Evolutionary conservation across 1,140 invertebrate genomes (phyloP), one percentile per base, ranked within the genome.

Genomic region (Arctopsyche grandis): DNA sequence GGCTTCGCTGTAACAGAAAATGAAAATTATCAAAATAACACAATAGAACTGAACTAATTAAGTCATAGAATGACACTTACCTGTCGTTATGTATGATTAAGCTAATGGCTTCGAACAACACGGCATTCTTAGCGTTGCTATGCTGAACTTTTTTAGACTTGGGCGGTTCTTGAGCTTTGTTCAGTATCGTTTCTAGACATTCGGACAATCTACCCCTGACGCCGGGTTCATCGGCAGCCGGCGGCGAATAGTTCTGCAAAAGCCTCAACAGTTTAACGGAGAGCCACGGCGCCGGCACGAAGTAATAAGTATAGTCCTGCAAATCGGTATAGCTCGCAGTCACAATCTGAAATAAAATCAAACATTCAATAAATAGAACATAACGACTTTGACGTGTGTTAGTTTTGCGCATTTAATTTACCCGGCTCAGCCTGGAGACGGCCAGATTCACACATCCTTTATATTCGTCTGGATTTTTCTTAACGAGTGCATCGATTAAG

Each of bases 121-220:
- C 98, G 58, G 99, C 98, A 90, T 99, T 99, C 88, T 99, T 99
- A 46, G 99, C 98, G 91, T 99, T 99, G 26, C 98, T 99, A 89
- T 99, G 99, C 90, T 99, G 99, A 66, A 99, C 98, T 89, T 99
- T 99, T 89, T 99, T 99, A 24, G 98, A 99, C 87, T 99, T 99
- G 43, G 98, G 98, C 75, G 98, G 97, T 86, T 99, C 99, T 88
- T 99, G 98, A 22, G 98, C 98, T 91, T 99, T 99, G 86, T 99
- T 99, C 82, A 99, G 90, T 85, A 99, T 99, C n/a, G 98, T 99
- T 89, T 99, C 99, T 84, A 99, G 89, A 85, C 98, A 99, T 90
- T 99, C 99, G 84, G 98, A 98, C 48, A 99, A 89, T 76, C 98
- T 92, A 1, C 97, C 97, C 78, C 96, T 91, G 0, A 99, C 96